A percentile compares a stretch with the other conserved stretches of the same genome.
These are phyloP conservation scores for Aphidius ervi DNA, from an alignment of 1,140 invertebrate genomes.

Conservation along the genomic window DNA sequence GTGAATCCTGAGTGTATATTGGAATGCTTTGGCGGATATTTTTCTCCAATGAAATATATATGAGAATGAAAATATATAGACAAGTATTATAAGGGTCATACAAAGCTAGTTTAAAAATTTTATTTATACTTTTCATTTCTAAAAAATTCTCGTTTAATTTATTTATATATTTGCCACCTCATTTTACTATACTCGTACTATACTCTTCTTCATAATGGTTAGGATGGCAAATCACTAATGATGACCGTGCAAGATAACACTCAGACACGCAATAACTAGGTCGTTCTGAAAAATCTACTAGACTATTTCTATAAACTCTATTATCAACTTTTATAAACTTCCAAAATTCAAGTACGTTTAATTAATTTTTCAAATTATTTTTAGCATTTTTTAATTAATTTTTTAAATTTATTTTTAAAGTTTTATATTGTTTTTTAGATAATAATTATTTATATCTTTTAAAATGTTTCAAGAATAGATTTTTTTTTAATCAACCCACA, in stretches of 20 bases:
- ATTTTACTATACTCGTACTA: neutral
- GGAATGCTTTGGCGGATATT: too few species aligned
- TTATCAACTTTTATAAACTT: neutral
- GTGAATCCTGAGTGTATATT: too few species aligned
- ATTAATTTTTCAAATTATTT: too few species aligned
- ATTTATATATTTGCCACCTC: neutral
- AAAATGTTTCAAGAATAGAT: too few species aligned
- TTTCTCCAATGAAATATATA: too few species aligned
- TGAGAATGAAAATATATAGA: neutral
- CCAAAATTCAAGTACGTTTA: too few species aligned
- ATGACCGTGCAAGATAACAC: constrained; percentile 20
- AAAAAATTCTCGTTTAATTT: neutral
- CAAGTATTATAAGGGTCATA: neutral
- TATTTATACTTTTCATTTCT: neutral
- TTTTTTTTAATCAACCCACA: too few species aligned
- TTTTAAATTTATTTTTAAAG: too few species aligned
- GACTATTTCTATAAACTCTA: neutral
- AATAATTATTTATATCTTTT: too few species aligned
- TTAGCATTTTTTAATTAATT: too few species aligned
- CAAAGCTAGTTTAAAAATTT: neutral
- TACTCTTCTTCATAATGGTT: neutral
- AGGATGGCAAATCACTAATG: constrained; percentile 15
- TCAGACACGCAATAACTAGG: constrained; percentile 20
- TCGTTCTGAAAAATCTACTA: constrained; percentile 8
- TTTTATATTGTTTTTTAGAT: too few species aligned